Evolutionary conservation across 2,888 invertebrate genomes (phyloP).

Genomic region (Ptilodon capucinus): DNA sequence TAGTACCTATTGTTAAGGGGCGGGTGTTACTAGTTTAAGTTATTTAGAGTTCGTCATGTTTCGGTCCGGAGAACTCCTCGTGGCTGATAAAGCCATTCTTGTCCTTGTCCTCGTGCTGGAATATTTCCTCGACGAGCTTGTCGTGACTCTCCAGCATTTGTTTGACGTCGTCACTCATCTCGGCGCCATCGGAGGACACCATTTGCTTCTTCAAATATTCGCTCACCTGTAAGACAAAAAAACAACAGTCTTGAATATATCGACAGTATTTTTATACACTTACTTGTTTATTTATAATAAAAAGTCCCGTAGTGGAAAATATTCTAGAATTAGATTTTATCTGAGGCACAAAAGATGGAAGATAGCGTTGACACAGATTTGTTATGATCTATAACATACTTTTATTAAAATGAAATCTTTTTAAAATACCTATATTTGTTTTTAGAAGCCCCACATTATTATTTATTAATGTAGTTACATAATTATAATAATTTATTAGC

Average conservation of each 20-base stretch:
- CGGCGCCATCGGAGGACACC: slow-evolving; percentile 90
- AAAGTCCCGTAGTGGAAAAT: no score
- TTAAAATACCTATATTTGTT: no score
- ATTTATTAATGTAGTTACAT: no score
- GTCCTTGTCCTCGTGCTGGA: slow-evolving; percentile 98
- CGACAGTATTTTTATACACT: no score
- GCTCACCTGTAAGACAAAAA: slow-evolving; percentile 86
- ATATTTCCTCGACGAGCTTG: slow-evolving; percentile 97
- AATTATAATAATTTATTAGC: no score
- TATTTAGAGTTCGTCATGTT: slow-evolving; percentile 96
- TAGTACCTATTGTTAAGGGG: slow-evolving; percentile 12
- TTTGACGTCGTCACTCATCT: slow-evolving; percentile 89
- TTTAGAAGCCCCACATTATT: no score
- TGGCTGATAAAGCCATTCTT: slow-evolving; percentile 98
- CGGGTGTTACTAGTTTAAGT: slow-evolving; percentile 15
- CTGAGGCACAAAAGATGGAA: no score
- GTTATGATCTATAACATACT: no score
- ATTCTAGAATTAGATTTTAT: no score
- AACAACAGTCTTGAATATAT: not conserved
- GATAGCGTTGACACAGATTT: no score
- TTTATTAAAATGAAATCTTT: no score
- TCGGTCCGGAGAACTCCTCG: slow-evolving; percentile 98
- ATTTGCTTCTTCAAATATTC: slow-evolving; percentile 96
- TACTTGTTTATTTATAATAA: no score
- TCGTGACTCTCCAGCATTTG: slow-evolving; percentile 94